Evolutionary conservation across 2,113 vertebrate species (phyloP).

Genomic region (Grammomys surdaster): DNA sequence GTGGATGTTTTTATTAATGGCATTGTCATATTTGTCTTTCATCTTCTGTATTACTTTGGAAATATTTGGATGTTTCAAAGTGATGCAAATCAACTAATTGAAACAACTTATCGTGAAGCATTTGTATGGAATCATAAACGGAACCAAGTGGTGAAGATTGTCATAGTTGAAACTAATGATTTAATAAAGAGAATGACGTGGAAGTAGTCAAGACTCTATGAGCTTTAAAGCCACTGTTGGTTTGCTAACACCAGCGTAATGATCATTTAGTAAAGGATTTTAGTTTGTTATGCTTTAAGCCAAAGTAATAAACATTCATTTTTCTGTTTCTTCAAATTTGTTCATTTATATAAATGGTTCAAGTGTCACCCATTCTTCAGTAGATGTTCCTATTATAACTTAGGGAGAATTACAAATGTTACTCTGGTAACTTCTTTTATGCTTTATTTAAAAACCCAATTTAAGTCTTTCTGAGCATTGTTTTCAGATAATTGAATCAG

Average conservation of each 20-base stretch:
- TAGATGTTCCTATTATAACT: neutral
- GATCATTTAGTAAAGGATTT: neutral
- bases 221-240: neutral
- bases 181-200: neutral
- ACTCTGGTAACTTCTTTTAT: neutral
- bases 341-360: neutral
- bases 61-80: neutral
- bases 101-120: neutral
- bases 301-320: neutral
- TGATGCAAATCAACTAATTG: neutral
- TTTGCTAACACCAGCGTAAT: neutral
- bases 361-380: neutral
- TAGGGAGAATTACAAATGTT: neutral
- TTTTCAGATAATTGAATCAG: neutral
- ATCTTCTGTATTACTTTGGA: conserved; percentile 3
- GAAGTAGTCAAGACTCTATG: neutral
- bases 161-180: neutral
- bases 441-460: conserved; percentile 1
- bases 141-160: neutral
- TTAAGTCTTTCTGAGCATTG: conserved; percentile 3
- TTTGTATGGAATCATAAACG: neutral
- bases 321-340: neutral
- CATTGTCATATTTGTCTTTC: neutral
- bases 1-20: neutral
- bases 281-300: neutral